Conservation (phyloP, 2,113 vertebrate species). For the Cervus canadensis region DNA sequence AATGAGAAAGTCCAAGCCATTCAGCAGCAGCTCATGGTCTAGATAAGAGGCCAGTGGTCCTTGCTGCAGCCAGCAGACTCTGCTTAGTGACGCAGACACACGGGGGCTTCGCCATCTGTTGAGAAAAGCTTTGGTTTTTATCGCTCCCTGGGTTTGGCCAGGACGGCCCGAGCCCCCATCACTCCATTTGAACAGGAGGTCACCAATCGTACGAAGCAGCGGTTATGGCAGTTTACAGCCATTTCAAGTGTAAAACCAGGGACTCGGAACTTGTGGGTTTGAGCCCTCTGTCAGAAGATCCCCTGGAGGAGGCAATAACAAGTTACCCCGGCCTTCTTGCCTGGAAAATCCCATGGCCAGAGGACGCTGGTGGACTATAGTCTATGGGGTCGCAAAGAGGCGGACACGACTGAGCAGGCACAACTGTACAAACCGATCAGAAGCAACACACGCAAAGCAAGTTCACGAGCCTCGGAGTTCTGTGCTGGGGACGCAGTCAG, state of each 20-base stretch:
- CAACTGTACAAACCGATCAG: not conserved
- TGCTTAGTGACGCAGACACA: not conserved
- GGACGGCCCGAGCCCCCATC: not conserved
- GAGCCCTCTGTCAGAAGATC: not conserved
- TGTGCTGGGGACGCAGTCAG: not conserved
- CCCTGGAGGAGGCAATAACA: not conserved
- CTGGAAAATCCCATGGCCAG: not conserved
- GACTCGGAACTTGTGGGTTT: not conserved
- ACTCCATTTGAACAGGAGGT: rapidly evolving
- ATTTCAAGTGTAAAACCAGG: not conserved
- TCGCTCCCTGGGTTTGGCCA: not conserved
- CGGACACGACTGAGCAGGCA: rapidly evolving
- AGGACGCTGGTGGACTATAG: not conserved
- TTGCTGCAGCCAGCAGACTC: not conserved
- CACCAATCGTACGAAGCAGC: not conserved
- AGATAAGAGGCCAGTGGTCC: not conserved
- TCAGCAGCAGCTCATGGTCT: not conserved
- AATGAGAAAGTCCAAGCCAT: not conserved
- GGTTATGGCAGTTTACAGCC: rapidly evolving
- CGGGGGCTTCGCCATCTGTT: rapidly evolving
- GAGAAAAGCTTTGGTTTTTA: not conserved
- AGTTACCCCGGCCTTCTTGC: not conserved
- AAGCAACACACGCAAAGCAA: not conserved
- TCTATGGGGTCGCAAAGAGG: not conserved
- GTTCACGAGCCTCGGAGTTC: not conserved